Base-by-base conservation (phyloP, 2,888 invertebrate species). In the Eristalinus aeneus region DNA sequence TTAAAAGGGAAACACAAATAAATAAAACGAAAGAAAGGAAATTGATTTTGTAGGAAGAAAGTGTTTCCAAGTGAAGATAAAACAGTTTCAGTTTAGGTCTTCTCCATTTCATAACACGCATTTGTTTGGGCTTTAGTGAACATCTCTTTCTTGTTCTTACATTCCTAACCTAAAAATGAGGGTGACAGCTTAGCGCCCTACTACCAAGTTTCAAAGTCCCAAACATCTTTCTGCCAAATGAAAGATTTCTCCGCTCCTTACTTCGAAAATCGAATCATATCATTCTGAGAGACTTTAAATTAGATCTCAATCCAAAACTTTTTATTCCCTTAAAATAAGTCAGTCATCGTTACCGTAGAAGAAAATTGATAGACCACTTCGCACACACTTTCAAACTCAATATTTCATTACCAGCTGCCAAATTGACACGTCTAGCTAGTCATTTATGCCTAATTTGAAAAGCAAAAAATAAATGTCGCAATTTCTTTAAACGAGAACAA, bases 371-470 rank as follows among this genome's bases (percentile, higher is more conserved):
- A n/a, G n/a, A n/a, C n/a, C n/a, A n/a, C n/a, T n/a, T n/a, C n/a
- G n/a, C n/a, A n/a, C n/a, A n/a, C n/a, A 46, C 63, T 63, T 32
- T 64, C 56, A 16, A 31, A 63, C 80, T 80, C 69, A 80, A 75
- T 80, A 75, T 69, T 69, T 20, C 56, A 56, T 80, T 74, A 67
- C 56, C 63, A 56, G 68, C 69, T 80, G 74, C 74, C 80, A 74
- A 80, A 80, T 80, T 74, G 68, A 56, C 68, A 73, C 64, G 56
- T 80, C 63, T 58, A 56, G 46, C 32, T 46, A 68, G 74, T 20
- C 63, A 69, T 58, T 80, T 80, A 64, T 58, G 39, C 68, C 64
- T 73, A 80, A 34, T 39, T 10, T 31, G 16, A n/a, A 61, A 78
- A 27, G 5, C 8, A 34, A 65, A 11, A n/a, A n/a, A n/a, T n/a